phyloP scores from a whole-genome alignment of 2,888 invertebrate genomes.

The Syrista parreyssii region DNA sequence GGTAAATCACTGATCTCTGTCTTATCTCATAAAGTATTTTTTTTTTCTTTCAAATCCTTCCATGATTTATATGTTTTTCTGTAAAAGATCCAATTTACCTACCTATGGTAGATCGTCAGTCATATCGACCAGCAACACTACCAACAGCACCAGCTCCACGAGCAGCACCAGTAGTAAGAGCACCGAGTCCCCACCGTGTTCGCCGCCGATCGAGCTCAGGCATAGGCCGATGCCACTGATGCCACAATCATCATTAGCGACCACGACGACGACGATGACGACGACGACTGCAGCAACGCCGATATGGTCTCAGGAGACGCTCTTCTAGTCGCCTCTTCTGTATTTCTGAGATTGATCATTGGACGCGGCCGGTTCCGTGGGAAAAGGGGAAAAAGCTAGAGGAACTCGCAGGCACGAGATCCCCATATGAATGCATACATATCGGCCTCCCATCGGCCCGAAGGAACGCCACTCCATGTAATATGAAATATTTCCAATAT shows the following conservation, averaged over 20 bases:
- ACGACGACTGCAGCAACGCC: constrained; percentile 35
- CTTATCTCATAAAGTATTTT: not conserved
- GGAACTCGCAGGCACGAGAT: not conserved
- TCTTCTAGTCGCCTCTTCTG: constrained; percentile 71
- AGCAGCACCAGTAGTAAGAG: constrained; percentile 58
- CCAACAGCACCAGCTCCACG: constrained; percentile 23
- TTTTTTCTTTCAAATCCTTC: not conserved
- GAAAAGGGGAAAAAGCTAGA: not conserved
- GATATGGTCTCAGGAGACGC: constrained; percentile 80
- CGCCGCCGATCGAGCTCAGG: constrained; percentile 56
- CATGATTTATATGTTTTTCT: not conserved
- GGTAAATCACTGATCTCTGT: constrained; percentile 35
- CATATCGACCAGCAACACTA: constrained; percentile 42
- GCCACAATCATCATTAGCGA: constrained; percentile 44
- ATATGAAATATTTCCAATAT: constrained; percentile 34
- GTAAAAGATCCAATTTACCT: not conserved
- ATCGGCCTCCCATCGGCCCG: not conserved
- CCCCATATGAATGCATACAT: not conserved
- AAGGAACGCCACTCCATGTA: constrained; percentile 5
- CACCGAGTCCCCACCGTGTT: constrained; percentile 50
- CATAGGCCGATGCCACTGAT: constrained; percentile 53
- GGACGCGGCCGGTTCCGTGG: not conserved
- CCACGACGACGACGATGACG: not conserved
- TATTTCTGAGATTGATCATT: not conserved
- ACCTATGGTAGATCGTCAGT: constrained; percentile 45